These are phyloP conservation scores for Elgonia sp. DNA, from an alignment of 2,888 invertebrate species.

Conservation along the genomic window DNA sequence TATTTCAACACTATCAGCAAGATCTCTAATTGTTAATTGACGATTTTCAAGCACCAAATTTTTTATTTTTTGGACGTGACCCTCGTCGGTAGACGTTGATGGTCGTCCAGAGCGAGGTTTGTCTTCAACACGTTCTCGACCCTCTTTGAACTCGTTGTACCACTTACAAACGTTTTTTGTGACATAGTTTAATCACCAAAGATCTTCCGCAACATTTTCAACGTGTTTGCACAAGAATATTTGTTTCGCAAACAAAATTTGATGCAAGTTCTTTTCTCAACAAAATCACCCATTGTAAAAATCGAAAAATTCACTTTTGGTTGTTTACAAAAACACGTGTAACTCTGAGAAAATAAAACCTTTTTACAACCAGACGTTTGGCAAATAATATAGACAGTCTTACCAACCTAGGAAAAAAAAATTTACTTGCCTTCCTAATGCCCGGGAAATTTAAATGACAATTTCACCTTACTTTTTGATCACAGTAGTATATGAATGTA, in stretches of 20 bases:
- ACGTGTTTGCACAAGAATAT: background rate
- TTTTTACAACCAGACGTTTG: background rate
- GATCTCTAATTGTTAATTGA: no score
- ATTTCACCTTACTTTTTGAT: conserved; percentile 8
- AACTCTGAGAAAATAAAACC: background rate
- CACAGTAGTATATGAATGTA: background rate
- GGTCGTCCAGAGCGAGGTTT: conserved; percentile 8
- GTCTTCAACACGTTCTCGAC: conserved; percentile 35
- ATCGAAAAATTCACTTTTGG: background rate
- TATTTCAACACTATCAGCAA: no score
- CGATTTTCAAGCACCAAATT: background rate
- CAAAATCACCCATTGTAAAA: conserved; percentile 4
- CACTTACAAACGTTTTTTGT: conserved; percentile 17
- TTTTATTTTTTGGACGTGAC: background rate
- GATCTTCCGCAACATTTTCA: conserved; percentile 38
- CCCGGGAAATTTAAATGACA: conserved; percentile 6
- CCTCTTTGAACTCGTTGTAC: conserved; percentile 26
- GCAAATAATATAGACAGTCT: conserved; percentile 1
- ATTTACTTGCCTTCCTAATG: background rate
- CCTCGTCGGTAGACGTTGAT: conserved; percentile 6
- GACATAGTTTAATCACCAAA: conserved; percentile 29
- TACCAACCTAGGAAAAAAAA: background rate
- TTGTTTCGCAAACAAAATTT: conserved; percentile 7
- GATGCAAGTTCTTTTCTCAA: background rate
- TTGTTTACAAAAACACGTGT: conserved; percentile 7